Evolutionary conservation across 2,888 invertebrate genomes (phyloP).

Genomic region (Microdon myrmicae): DNA sequence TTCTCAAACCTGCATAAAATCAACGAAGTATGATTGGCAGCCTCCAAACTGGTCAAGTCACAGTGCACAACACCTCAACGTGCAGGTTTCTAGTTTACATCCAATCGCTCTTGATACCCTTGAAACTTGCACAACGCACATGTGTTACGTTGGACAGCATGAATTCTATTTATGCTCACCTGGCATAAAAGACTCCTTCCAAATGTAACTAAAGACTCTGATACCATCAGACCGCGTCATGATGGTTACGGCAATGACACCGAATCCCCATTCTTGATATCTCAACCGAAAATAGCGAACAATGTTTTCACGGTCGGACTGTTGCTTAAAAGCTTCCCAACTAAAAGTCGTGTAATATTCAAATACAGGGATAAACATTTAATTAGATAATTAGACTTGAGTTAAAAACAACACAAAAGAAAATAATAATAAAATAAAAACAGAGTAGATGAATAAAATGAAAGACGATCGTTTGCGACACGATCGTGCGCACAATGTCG

Average conservation of each 20-base stretch:
- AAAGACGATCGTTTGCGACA: too few species aligned
- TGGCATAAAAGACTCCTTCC: conserved; percentile 8
- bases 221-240: conserved; percentile 33
- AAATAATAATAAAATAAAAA: too few species aligned
- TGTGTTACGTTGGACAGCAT: conserved; percentile 22
- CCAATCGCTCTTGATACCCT: conserved; percentile 28
- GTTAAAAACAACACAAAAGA: conserved; percentile 5
- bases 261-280: conserved; percentile 29
- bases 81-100: conserved; percentile 16
- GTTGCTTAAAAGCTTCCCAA: conserved; percentile 6
- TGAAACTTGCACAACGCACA: conserved; percentile 34
- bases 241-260: conserved; percentile 32
- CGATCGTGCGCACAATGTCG: conserved; percentile 12
- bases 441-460: too few species aligned
- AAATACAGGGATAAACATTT: conserved; percentile 48
- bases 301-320: conserved; percentile 38
- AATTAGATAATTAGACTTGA: conserved; percentile 39
- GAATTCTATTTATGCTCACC: conserved; percentile 31
- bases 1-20: conserved; percentile 2
- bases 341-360: conserved; percentile 37
- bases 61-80: conserved; percentile 15
- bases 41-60: conserved; percentile 26
- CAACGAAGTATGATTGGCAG: background rate
- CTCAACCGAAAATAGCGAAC: conserved; percentile 20
- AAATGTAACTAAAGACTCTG: conserved; percentile 18